These are phyloP conservation scores for Thermophis baileyi DNA, from an alignment of 2,113 vertebrate genomes.

Conservation along the genomic window DNA sequence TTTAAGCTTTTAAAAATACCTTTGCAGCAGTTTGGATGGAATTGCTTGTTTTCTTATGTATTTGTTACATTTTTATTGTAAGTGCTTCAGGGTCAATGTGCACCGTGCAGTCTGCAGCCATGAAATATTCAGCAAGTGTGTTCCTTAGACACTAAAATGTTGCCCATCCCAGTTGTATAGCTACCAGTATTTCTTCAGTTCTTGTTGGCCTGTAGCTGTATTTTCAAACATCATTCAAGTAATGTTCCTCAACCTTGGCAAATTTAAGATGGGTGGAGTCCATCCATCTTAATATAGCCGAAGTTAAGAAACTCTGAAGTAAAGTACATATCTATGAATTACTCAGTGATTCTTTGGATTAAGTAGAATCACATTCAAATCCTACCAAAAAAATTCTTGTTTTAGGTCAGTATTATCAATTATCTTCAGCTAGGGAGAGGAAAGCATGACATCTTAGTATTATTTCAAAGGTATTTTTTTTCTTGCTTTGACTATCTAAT, in stretches of 20 bases:
- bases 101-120: background rate
- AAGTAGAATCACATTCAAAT: slow-evolving; percentile 38
- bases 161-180: background rate
- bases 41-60: background rate
- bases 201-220: background rate
- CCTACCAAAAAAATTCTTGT: slow-evolving; percentile 27
- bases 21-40: background rate
- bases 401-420: slow-evolving; percentile 44
- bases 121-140: background rate
- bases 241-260: background rate
- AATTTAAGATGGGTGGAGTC: background rate
- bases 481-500: slow-evolving; percentile 38
- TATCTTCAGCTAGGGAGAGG: background rate
- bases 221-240: background rate
- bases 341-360: slow-evolving; percentile 45
- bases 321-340: slow-evolving; percentile 28
- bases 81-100: background rate
- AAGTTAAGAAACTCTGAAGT: background rate
- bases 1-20: background rate
- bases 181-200: background rate
- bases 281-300: background rate
- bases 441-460: background rate
- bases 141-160: background rate
- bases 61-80: background rate
- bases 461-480: slow-evolving; percentile 43